These are phyloP conservation scores for Poecilobothrus nobilitatus DNA, from an alignment of 2,888 invertebrate species.

Conservation along the genomic window DNA sequence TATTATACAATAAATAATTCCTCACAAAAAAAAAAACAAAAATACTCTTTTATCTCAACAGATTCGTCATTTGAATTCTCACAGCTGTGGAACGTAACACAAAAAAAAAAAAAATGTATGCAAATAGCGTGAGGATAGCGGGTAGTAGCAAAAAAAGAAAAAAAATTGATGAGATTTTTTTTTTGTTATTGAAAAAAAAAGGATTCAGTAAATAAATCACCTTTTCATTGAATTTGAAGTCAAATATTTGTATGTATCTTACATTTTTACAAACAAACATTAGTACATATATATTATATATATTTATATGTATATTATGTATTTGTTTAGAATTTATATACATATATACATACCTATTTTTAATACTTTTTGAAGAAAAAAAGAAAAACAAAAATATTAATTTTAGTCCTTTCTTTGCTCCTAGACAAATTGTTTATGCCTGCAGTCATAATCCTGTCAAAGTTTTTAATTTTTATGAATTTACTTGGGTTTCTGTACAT, in stretches of 20 bases:
- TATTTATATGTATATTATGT: background rate
- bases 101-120: background rate
- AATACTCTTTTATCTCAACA: slow-evolving; percentile 18
- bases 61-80: slow-evolving; percentile 8
- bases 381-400: too few relatives aligned
- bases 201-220: slow-evolving; percentile 7
- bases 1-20: too few relatives aligned
- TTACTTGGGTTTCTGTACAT: too few relatives aligned
- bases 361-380: too few relatives aligned
- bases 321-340: background rate
- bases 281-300: background rate
- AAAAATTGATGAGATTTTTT: background rate
- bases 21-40: too few relatives aligned
- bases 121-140: too few relatives aligned
- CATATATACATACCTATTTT: background rate
- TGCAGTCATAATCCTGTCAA: too few relatives aligned
- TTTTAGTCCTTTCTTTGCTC: too few relatives aligned
- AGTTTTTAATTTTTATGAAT: too few relatives aligned
- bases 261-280: too few relatives aligned
- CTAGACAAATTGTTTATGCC: too few relatives aligned
- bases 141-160: background rate
- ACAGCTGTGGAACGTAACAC: background rate
- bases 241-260: too few relatives aligned
- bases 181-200: background rate
- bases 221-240: background rate